These are phyloP conservation scores for Arbacia lixula DNA, from an alignment of 53 echinoderm and acorn worm species.

Conservation along the genomic window DNA sequence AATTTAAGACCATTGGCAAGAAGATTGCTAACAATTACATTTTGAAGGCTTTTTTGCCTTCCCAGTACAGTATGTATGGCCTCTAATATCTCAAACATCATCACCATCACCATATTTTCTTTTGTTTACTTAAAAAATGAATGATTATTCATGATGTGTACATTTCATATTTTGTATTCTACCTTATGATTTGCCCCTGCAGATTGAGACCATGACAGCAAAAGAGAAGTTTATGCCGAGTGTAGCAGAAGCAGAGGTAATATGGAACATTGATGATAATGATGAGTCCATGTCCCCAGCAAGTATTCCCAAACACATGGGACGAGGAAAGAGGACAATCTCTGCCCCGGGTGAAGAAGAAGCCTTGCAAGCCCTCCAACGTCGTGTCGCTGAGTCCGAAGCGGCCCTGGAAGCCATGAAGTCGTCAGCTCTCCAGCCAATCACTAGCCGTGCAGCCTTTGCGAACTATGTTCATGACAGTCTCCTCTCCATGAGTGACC, in stretches of 20 bases:
- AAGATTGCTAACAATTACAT: too few species aligned
- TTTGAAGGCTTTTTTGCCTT: too few species aligned
- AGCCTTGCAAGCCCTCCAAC: constrained; percentile 19
- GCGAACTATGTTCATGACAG: constrained; percentile 48
- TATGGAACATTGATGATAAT: constrained; percentile 32
- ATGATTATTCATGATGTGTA: not conserved
- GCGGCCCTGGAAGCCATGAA: constrained; percentile 17
- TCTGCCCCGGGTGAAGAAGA: constrained; percentile 17
- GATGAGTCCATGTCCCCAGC: not conserved
- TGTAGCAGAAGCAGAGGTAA: constrained; percentile 39
- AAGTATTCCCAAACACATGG: constrained; percentile 13
- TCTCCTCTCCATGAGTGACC: constrained; percentile 37
- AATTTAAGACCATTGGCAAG: too few species aligned
- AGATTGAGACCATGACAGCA: constrained; percentile 41
- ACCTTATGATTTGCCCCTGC: not conserved
- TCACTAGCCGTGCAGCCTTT: constrained; percentile 33
- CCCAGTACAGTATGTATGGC: too few species aligned
- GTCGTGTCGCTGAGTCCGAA: constrained; percentile 29
- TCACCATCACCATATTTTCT: not conserved
- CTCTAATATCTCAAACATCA: not conserved
- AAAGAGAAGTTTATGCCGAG: constrained; percentile 15
- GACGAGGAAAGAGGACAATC: not conserved
- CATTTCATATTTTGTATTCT: not conserved
- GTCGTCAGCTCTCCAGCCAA: constrained; percentile 14
- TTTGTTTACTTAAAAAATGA: too few species aligned